These are phyloP conservation scores for Hemistola chrysoprasaria DNA, from an alignment of 2,888 invertebrate genomes.

Conservation along the genomic window DNA sequence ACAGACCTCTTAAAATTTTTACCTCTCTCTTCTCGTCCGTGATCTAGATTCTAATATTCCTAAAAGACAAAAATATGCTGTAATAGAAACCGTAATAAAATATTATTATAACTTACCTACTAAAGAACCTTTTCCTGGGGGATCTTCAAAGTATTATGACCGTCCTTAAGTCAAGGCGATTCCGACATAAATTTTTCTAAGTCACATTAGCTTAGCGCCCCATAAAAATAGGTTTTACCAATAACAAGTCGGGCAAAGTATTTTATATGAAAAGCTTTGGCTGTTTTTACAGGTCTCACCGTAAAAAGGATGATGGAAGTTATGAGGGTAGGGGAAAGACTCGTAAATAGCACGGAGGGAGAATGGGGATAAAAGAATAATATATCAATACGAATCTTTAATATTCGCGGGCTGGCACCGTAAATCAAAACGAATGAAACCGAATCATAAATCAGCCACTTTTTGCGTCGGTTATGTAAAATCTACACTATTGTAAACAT, in stretches of 20 bases:
- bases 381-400: slow-evolving; percentile 82
- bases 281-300: slow-evolving; percentile 70
- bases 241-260: slow-evolving; percentile 52
- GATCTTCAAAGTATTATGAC: slow-evolving; percentile 12
- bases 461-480: slow-evolving; percentile 42
- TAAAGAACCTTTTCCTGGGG: slow-evolving; percentile 5
- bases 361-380: slow-evolving; percentile 80
- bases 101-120: too few species aligned
- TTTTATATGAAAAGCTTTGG: slow-evolving; percentile 57
- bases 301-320: slow-evolving; percentile 77
- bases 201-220: slow-evolving; percentile 21
- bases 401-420: slow-evolving; percentile 74
- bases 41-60: too few species aligned
- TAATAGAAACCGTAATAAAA: too few species aligned
- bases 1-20: too few species aligned
- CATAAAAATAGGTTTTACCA: slow-evolving; percentile 36
- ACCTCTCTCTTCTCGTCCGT: too few species aligned
- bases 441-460: slow-evolving; percentile 67
- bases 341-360: slow-evolving; percentile 77
- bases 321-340: slow-evolving; percentile 74
- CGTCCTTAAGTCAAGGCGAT: slow-evolving; percentile 9
- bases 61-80: too few species aligned
- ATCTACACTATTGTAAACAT: slow-evolving; percentile 14
- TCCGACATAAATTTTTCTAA: slow-evolving; percentile 14
- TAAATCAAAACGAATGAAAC: slow-evolving; percentile 79